Percentiles rank a stretch among this genome's conserved stretches.
Evolutionary conservation across 2,888 invertebrate genomes (phyloP).

Genomic region (Chrysolina haemoptera): DNA sequence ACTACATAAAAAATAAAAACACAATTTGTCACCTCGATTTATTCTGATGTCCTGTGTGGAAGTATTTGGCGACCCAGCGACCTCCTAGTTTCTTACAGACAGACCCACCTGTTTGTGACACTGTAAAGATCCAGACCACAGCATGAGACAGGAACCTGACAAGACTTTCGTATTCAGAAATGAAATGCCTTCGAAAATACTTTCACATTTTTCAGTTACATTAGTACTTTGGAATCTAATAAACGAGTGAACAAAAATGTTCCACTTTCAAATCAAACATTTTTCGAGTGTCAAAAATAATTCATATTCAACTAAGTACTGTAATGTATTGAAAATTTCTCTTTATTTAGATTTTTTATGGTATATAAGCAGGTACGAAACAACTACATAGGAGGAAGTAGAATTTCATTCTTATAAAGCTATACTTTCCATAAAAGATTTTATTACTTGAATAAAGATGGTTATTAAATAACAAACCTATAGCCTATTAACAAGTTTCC

Average conservation of each 20-base stretch:
- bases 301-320: neutral
- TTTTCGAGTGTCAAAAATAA: neutral
- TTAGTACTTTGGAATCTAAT: neutral
- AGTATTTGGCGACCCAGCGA: constrained; percentile 18
- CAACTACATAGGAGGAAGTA: too few relatives aligned
- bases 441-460: too few relatives aligned
- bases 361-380: too few relatives aligned
- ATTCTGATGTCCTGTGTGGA: constrained; percentile 21
- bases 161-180: constrained; percentile 25
- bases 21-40: constrained; percentile 43
- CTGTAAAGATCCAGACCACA: constrained; percentile 64
- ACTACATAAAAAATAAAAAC: constrained; percentile 26
- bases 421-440: too few relatives aligned
- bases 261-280: constrained; percentile 18
- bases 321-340: too few relatives aligned
- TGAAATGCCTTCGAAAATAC: constrained; percentile 31
- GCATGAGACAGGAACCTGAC: constrained; percentile 50
- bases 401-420: too few relatives aligned
- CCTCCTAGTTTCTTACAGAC: constrained; percentile 44
- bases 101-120: constrained; percentile 60
- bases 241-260: constrained; percentile 7
- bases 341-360: too few relatives aligned
- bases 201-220: constrained; percentile 11
- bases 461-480: too few relatives aligned
- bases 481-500: too few relatives aligned